Evolutionary conservation across 2,888 invertebrate genomes (phyloP).

Genomic region (Zhuqinia jingwanae): DNA sequence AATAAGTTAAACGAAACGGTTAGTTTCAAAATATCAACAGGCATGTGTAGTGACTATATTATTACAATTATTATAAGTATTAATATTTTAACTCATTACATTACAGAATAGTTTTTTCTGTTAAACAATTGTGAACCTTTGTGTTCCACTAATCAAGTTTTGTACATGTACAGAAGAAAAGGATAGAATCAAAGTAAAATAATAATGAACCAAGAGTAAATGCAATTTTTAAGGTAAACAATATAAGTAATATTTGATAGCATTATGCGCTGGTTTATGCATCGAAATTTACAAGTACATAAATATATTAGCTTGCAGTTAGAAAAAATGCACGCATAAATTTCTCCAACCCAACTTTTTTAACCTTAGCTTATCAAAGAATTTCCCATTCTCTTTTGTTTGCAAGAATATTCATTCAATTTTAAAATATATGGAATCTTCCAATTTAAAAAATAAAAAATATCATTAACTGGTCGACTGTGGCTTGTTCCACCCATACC

Average conservation of each 20-base stretch:
- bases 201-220: not conserved
- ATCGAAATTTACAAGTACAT: not conserved
- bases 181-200: slow-evolving; percentile 3
- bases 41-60: slow-evolving; percentile 14
- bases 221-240: slow-evolving; percentile 21
- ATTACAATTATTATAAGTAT: not conserved
- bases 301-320: too few relatives aligned
- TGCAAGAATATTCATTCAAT: not conserved
- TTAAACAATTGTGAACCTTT: slow-evolving; percentile 26
- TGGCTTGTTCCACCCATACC: not conserved
- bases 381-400: too few relatives aligned
- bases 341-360: too few relatives aligned
- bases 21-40: slow-evolving; percentile 5
- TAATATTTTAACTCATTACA: not conserved
- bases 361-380: too few relatives aligned
- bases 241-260: not conserved
- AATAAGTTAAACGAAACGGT: slow-evolving; percentile 27
- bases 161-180: slow-evolving; percentile 27
- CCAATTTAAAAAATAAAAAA: slow-evolving; percentile 30
- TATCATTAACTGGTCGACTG: not conserved
- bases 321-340: too few relatives aligned
- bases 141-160: slow-evolving; percentile 17
- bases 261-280: not conserved
- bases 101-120: slow-evolving; percentile 13
- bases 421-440: not conserved